These are phyloP conservation scores for Sinodicranocentrus sp. DNA, from an alignment of 2,888 invertebrate genomes.

Conservation along the genomic window DNA sequence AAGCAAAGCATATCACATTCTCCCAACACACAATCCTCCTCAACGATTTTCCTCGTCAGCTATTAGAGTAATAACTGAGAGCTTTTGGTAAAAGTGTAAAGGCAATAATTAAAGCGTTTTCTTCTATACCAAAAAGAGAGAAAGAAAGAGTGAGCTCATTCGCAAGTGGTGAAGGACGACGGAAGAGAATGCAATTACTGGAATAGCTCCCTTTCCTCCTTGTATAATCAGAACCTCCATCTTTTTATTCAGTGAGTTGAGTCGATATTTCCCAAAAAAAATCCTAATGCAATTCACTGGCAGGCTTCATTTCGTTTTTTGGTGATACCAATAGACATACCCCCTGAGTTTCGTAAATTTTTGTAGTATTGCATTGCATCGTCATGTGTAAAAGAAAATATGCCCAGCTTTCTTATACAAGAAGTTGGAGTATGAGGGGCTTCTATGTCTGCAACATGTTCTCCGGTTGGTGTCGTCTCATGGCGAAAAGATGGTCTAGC, in stretches of 20 bases:
- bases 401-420: neutral
- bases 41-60: neutral
- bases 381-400: no score
- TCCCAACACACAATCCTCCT: neutral
- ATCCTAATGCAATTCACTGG: constrained; percentile 40
- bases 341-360: no score
- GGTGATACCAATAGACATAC: no score
- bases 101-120: constrained; percentile 29
- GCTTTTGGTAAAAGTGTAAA: constrained; percentile 16
- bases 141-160: no score
- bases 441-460: constrained; percentile 1
- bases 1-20: neutral
- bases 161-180: constrained; percentile 22
- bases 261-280: constrained; percentile 44
- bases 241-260: constrained; percentile 46
- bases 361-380: no score
- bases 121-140: no score
- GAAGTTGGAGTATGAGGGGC: neutral
- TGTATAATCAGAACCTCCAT: constrained; percentile 31
- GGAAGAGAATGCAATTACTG: constrained; percentile 62
- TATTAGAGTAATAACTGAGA: neutral
- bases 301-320: constrained; percentile 8
- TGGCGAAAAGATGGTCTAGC: neutral
- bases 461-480: neutral
- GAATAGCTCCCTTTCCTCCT: constrained; percentile 46